Evolutionary conservation across 1,140 invertebrate genomes (phyloP).

Genomic region (Sogatella furcifera): DNA sequence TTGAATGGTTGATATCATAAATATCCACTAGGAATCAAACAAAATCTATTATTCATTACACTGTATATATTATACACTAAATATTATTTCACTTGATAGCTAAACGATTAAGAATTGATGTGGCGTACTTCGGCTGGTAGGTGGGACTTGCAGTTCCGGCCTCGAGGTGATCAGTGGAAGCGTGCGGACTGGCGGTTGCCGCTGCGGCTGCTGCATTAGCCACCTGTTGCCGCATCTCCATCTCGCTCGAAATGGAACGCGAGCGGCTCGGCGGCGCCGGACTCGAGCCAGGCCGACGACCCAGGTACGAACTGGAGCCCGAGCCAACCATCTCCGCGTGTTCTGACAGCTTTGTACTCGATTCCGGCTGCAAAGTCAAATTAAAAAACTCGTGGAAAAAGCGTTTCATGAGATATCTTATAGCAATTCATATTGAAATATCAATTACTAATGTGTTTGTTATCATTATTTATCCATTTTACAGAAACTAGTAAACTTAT

Average conservation of each 20-base stretch:
- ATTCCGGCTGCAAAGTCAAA: conserved; percentile 7
- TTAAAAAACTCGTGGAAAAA: too few species aligned
- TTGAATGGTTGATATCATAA: too few species aligned
- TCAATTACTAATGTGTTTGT: too few species aligned
- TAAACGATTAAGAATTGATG: too few species aligned
- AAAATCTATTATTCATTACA: too few species aligned
- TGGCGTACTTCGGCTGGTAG: conserved; percentile 20
- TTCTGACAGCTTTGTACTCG: conserved; percentile 3
- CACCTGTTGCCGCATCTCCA: conserved; percentile 19
- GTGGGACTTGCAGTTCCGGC: conserved; percentile 28
- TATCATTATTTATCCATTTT: too few species aligned
- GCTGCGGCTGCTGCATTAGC: background rate
- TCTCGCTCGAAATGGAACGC: conserved; percentile 28
- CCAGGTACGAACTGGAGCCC: background rate
- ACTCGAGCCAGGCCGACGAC: background rate
- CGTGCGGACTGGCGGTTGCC: conserved; percentile 22
- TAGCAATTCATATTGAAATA: too few species aligned
- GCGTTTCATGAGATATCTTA: too few species aligned
- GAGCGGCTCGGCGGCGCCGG: conserved; percentile 23
- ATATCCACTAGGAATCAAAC: too few species aligned
- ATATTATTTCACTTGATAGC: too few species aligned
- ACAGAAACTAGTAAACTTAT: too few species aligned
- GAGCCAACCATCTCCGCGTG: background rate
- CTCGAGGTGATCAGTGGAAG: conserved; percentile 29
- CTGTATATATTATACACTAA: too few species aligned